Evolutionary conservation across 2,888 invertebrate genomes (phyloP), one percentile per base, ranked within the genome.

Genomic region (Drosophila leonis): DNA sequence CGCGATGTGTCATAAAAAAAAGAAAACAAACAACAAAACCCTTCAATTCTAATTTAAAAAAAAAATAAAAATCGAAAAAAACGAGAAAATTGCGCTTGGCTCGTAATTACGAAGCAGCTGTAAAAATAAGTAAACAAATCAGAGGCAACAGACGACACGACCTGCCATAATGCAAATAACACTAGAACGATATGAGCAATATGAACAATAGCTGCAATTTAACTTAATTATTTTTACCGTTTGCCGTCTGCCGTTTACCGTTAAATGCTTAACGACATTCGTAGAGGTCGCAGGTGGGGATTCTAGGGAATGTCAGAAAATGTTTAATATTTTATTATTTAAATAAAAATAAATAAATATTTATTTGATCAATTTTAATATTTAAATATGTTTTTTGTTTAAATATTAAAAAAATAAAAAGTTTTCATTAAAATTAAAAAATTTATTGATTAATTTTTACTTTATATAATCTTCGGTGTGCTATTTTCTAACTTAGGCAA

Each of bases 161-260:
- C 76, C 75, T 75, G 72, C 76, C 61, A 52, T 76, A 75, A 72
- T 62, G 55, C 37, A 20, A 51, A 66, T 46, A 48, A 24, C 18
- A 29, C 54, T 33, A 44, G 27, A 57, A 63, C 41, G 18, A 55
- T 57, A 39, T 52, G 44, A 54, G 12, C 54, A 18, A 51, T 57
- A 42, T 52, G 44, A 57, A n/a, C 57, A 60, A 63, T 39, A 44
- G 33, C 18, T 54, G 37, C 29, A 54, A 37, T 54, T 54, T 29
- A 39, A 12, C 27, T 39, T 29, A 39, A 39, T 39, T 54, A 54
- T n/a, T 39, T 52, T 18, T 15, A 54, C 8, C 51, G 33, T 24
- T 54, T 33, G 27, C 6, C 9, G 24, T 15, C 9, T 51, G 15
- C 33, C 24, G 24, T 15, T 15, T 51, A 24, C 33, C 24, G 33